Conservation (phyloP, 2,113 vertebrate genomes). For the Myotis brandtii region DNA sequence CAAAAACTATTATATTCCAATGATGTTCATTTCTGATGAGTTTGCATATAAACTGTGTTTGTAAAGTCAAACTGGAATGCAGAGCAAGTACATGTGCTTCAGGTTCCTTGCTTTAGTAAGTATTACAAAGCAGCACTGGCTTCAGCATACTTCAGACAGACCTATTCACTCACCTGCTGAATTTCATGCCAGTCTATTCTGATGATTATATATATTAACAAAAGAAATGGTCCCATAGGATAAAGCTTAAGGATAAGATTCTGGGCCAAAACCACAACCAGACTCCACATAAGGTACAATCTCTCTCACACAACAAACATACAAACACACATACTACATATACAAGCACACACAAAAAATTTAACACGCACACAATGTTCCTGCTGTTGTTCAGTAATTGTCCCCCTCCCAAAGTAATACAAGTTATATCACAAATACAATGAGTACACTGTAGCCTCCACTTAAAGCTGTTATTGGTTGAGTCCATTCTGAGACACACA, state of each 20-base stretch:
- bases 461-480: constrained; percentile 2
- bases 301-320: constrained; percentile 66
- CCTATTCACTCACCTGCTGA: constrained; percentile 53
- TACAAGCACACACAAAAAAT: constrained; percentile 50
- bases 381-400: constrained; percentile 47
- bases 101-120: constrained; percentile 38
- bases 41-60: constrained; percentile 49
- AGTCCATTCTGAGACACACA: constrained; percentile 22
- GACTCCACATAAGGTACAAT: constrained; percentile 66
- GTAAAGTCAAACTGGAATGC: not conserved
- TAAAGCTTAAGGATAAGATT: constrained; percentile 58
- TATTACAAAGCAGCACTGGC: not conserved
- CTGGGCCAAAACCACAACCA: constrained; percentile 67
- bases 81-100: constrained; percentile 61
- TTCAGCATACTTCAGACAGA: constrained; percentile 66
- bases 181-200: constrained; percentile 53
- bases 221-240: constrained; percentile 62
- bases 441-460: constrained; percentile 77
- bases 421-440: constrained; percentile 45
- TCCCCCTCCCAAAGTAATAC: constrained; percentile 63
- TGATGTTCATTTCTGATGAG: constrained; percentile 49
- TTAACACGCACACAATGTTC: constrained; percentile 64
- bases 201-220: constrained; percentile 52
- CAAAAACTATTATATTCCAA: constrained; percentile 50
- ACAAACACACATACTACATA: constrained; percentile 68